Evolutionary conservation across 1,140 invertebrate species (phyloP).

Genomic region (Polyergus mexicanus): DNA sequence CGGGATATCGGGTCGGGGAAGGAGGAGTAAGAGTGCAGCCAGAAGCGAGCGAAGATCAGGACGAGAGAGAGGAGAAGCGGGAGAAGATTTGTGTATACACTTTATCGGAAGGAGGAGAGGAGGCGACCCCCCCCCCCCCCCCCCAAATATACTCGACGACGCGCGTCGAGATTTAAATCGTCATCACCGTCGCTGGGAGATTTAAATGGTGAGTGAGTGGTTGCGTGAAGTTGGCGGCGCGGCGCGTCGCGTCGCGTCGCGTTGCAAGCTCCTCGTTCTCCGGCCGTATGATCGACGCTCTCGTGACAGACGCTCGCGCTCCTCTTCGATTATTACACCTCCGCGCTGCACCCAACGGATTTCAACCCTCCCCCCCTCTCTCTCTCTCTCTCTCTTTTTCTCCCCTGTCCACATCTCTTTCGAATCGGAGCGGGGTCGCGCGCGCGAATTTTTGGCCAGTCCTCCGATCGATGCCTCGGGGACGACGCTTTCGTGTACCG

Average conservation of each 20-base stretch:
- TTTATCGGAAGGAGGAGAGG: slow-evolving; percentile 37
- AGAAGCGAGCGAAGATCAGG: not conserved
- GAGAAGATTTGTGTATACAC: not conserved
- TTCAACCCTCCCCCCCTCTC: not conserved
- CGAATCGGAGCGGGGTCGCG: slow-evolving; percentile 23
- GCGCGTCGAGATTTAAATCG: slow-evolving; percentile 79
- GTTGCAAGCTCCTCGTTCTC: slow-evolving; percentile 11
- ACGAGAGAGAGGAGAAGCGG: slow-evolving; percentile 68
- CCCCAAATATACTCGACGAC: slow-evolving; percentile 40
- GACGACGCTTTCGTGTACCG: slow-evolving; percentile 74
- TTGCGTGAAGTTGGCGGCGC: slow-evolving; percentile 46
- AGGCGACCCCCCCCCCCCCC: too few species aligned
- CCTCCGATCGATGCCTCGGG: slow-evolving; percentile 70
- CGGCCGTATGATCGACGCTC: slow-evolving; percentile 24
- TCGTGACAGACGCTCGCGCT: not conserved
- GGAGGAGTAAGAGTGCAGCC: not conserved
- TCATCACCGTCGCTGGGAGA: slow-evolving; percentile 71
- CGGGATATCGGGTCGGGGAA: not conserved
- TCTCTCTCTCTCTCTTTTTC: not conserved
- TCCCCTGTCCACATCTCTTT: not conserved
- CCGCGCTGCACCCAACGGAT: not conserved
- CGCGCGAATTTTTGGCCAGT: slow-evolving; percentile 70
- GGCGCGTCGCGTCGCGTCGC: slow-evolving; percentile 21
- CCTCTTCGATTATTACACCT: not conserved
- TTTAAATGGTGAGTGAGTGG: slow-evolving; percentile 81